These are phyloP conservation scores for Heterodera filipjevi DNA, from an alignment of 2,888 invertebrate species.

Conservation along the genomic window DNA sequence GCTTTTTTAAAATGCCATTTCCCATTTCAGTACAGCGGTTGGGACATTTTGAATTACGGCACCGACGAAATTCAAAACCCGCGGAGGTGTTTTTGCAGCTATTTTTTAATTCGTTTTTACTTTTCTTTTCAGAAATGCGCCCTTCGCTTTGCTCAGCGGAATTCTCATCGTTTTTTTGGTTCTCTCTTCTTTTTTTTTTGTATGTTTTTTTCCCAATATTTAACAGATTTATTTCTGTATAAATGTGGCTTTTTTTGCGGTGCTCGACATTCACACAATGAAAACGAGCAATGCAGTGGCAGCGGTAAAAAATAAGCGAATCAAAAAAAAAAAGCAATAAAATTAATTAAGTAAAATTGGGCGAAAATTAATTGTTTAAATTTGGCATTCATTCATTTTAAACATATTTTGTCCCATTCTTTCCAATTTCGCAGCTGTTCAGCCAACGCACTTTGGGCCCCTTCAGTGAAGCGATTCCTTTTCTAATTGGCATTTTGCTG, in stretches of 20 bases:
- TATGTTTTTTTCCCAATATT: constrained; percentile 36
- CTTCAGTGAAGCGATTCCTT: constrained; percentile 60
- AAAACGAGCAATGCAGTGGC: constrained; percentile 63
- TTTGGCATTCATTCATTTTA: neutral
- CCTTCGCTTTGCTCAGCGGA: constrained; percentile 58
- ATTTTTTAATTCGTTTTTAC: neutral
- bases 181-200: neutral
- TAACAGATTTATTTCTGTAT: constrained; percentile 51
- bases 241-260: constrained; percentile 64
- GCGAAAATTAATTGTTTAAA: neutral
- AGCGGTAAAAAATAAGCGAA: constrained; percentile 46
- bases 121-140: constrained; percentile 52
- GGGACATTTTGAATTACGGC: constrained; percentile 64
- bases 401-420: neutral
- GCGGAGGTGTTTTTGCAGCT: constrained; percentile 43
- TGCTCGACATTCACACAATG: constrained; percentile 63
- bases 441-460: constrained; percentile 59
- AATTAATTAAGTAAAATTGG: constrained; percentile 14
- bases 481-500: constrained; percentile 62
- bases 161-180: constrained; percentile 55
- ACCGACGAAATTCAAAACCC: constrained; percentile 60
- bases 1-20: neutral
- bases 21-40: constrained; percentile 52
- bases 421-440: constrained; percentile 58
- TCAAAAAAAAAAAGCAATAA: no score